A percentile compares a stretch with the other conserved stretches of the same genome.
Conservation (phyloP, 2,888 invertebrate species). For the Clusia tigrina region DNA sequence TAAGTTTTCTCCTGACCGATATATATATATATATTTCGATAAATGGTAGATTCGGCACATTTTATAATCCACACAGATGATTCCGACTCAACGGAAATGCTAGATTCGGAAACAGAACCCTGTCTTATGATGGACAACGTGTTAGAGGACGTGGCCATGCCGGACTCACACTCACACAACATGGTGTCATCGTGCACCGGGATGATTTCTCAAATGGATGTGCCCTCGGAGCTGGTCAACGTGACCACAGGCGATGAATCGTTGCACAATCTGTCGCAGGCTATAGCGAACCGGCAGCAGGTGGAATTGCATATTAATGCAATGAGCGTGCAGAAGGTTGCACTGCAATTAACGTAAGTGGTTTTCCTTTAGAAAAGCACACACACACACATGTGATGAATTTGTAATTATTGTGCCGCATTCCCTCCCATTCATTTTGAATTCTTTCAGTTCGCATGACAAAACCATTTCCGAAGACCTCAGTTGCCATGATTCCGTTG, state of each 20-base stretch:
- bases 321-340: conserved; percentile 62
- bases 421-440: neutral
- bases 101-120: conserved; percentile 85
- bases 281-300: conserved; percentile 77
- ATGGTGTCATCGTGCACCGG: conserved; percentile 69
- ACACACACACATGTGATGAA: neutral
- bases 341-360: conserved; percentile 60
- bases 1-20: neutral
- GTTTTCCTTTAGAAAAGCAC: neutral
- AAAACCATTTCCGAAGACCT: conserved; percentile 61
- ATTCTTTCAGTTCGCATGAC: conserved; percentile 40
- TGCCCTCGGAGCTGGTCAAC: conserved; percentile 63
- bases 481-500: conserved; percentile 65
- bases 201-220: conserved; percentile 65
- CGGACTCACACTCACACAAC: conserved; percentile 73
- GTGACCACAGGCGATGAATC: conserved; percentile 67
- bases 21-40: neutral
- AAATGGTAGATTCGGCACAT: neutral
- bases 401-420: neutral
- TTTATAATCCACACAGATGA: conserved; percentile 67
- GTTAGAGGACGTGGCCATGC: conserved; percentile 71
- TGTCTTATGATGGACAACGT: conserved; percentile 80
- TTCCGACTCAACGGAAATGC: conserved; percentile 77
- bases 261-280: conserved; percentile 79
- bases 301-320: conserved; percentile 67